Base-by-base conservation (phyloP, 2,113 vertebrate species). In the Xiphias gladius region DNA sequence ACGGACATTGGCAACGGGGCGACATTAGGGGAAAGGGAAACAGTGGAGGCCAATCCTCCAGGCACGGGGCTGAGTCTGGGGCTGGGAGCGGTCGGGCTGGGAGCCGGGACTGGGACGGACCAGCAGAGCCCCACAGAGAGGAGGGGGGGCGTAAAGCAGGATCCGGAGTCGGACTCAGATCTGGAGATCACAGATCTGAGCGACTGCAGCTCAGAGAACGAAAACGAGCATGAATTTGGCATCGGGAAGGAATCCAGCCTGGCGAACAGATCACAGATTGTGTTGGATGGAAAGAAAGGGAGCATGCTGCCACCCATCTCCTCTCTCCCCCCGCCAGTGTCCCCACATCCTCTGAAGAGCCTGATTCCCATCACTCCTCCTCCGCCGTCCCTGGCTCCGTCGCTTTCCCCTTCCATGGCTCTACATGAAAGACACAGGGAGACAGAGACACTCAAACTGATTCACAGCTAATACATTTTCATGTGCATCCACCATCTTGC, bases 141-240 rank as follows among this genome's bases (percentile, higher is more conserved):
- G 86, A 95, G 91, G 86, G 92, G 95, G 37, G 95, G 94, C 3
- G 86, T 96, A 52, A 97, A 97, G 93, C 96, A 95, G 73, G 96
- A 97, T 87, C 96, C 96, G 0, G 96, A 96, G 87, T 96, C 95
- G 1, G 97, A 97, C 92, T 97, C 97, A 0, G 97, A 98, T 92
- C 93, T 98, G 95, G 97, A 98, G 90, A 97, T 98, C 83, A 98
- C 97, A 0, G 97, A 98, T 7, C 94, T 97, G 91, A 97, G 97
- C 26, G 96, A 97, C 92, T 97, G 96, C 94, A 97, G 97, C 89
- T 98, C 97, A 0, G 97, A 97, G 61, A 97, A 97, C 0, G 97
- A 97, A 77, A 96, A 96, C 0, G 97, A 97, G 73, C 95, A 95
- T 0, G 96, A 96, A 16, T 96, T 95, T 67, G 24, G 88, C 77